These are phyloP conservation scores for Hoplodrina ambigua DNA, from an alignment of 2,888 invertebrate species.

Conservation along the genomic window DNA sequence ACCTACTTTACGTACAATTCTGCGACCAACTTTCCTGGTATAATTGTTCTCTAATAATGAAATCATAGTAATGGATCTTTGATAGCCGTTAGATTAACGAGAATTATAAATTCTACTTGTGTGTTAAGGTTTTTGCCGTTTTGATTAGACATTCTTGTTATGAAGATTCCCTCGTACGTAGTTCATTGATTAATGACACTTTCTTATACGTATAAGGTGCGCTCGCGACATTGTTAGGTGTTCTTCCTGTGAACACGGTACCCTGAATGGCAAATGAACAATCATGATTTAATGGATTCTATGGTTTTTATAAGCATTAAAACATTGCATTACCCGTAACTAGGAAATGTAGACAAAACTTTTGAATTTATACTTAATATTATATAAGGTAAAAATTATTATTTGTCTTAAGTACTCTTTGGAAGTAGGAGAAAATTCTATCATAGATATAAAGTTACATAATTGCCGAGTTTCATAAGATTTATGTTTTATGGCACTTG, in stretches of 20 bases:
- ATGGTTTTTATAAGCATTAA: constrained; percentile 12
- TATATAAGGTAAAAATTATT: no score
- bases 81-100: constrained; percentile 80
- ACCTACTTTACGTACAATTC: constrained; percentile 4
- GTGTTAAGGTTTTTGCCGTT: constrained; percentile 71
- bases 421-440: no score
- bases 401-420: no score
- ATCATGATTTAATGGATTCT: background rate
- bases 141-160: constrained; percentile 72
- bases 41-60: constrained; percentile 79
- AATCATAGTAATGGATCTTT: constrained; percentile 80
- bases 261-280: constrained; percentile 30
- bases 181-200: constrained; percentile 79
- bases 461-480: no score
- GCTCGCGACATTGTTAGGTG: constrained; percentile 36
- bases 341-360: background rate
- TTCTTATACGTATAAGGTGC: constrained; percentile 51
- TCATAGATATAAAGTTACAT: no score
- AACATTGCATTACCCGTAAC: background rate
- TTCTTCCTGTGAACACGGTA: constrained; percentile 30
- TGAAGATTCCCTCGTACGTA: constrained; percentile 56
- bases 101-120: constrained; percentile 79
- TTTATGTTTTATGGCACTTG: no score
- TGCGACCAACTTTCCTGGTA: constrained; percentile 69
- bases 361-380: background rate